Conservation (phyloP, 2,113 vertebrate species). For the Microtus pennsylvanicus region DNA sequence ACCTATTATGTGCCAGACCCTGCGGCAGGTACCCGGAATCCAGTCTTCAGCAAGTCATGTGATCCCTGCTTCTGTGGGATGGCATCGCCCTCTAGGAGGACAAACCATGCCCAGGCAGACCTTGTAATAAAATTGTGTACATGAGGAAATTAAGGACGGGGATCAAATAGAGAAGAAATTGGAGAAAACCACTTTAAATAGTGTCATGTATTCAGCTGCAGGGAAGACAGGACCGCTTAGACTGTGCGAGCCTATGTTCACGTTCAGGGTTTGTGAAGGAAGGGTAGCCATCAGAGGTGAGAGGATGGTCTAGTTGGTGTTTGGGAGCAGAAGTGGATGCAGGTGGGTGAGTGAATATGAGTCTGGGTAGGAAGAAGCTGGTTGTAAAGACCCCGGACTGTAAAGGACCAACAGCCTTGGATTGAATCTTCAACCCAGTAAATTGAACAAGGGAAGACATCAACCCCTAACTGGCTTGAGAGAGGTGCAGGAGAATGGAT, state of each 20-base stretch:
- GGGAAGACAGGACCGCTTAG: background rate
- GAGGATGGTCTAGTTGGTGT: background rate
- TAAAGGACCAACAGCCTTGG: background rate
- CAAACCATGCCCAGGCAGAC: background rate
- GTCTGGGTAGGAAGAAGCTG: background rate
- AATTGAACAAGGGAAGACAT: slow-evolving; percentile 11
- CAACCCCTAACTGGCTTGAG: background rate
- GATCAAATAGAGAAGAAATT: background rate
- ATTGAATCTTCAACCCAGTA: slow-evolving; percentile 9
- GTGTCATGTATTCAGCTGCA: background rate
- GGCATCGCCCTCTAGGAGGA: background rate
- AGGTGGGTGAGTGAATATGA: background rate
- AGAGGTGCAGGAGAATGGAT: background rate
- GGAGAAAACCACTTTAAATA: slow-evolving; percentile 43
- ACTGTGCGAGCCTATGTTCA: background rate
- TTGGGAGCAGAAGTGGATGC: background rate
- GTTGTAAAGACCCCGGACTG: background rate
- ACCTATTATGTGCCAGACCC: slow-evolving; percentile 68
- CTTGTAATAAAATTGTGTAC: background rate
- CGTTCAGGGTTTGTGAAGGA: background rate
- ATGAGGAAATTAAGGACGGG: background rate
- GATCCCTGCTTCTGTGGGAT: background rate
- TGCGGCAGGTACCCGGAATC: slow-evolving; percentile 56
- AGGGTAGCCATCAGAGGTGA: background rate
- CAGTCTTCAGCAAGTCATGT: slow-evolving; percentile 15